Evolutionary conservation across 1,140 invertebrate species (phyloP).

Genomic region (Zaprionus vittiger): DNA sequence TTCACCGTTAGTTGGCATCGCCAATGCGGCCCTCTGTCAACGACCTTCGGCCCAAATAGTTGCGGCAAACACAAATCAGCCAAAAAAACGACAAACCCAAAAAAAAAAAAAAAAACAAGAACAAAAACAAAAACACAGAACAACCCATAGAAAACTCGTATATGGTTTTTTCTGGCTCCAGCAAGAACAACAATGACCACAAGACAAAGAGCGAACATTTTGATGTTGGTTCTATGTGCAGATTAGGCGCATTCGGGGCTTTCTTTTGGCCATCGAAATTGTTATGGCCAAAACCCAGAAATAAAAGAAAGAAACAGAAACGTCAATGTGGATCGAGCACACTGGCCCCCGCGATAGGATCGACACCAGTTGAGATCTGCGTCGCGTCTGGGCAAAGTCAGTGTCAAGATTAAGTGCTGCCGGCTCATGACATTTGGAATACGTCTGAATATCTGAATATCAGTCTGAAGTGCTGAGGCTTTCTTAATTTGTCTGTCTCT

Average conservation of each 20-base stretch:
- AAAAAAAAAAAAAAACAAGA: conserved; percentile 12
- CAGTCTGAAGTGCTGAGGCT: conserved; percentile 3
- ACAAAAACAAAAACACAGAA: neutral
- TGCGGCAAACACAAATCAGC: conserved; percentile 22
- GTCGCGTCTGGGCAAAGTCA: conserved; percentile 1
- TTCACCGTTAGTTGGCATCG: conserved; percentile 35
- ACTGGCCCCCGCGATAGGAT: conserved; percentile 2
- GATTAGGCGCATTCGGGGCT: conserved; percentile 5
- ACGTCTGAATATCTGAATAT: neutral
- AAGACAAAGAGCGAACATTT: conserved; percentile 5
- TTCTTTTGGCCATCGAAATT: conserved; percentile 12
- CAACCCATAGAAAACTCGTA: conserved; percentile 16
- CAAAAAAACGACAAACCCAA: conserved; percentile 8
- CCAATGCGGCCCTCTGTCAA: conserved; percentile 59
- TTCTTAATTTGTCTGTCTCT: neutral
- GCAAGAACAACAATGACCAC: conserved; percentile 3
- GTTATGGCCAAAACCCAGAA: conserved; percentile 4
- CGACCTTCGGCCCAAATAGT: conserved; percentile 71
- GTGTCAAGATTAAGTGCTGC: conserved; percentile 10
- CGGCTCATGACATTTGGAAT: conserved; percentile 3
- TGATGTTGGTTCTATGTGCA: conserved; percentile 8
- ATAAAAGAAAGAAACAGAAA: conserved; percentile 7
- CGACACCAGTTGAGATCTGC: neutral
- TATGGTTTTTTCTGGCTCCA: conserved; percentile 26
- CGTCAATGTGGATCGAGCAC: neutral